A percentile compares a stretch with the other conserved stretches of the same genome.
Evolutionary conservation across 2,888 invertebrate genomes (phyloP).

Genomic region (Achlya flavicornis): DNA sequence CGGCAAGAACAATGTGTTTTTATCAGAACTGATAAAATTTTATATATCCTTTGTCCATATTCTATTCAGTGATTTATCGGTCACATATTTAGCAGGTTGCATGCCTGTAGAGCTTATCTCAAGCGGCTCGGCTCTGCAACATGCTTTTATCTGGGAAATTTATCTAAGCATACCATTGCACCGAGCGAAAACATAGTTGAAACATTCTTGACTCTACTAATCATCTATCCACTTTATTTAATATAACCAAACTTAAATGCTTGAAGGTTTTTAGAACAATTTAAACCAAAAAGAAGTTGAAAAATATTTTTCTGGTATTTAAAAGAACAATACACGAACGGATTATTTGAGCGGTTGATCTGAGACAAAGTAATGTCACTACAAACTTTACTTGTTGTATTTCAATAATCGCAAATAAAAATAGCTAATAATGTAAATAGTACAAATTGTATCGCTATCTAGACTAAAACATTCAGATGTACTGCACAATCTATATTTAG

Average conservation of each 20-base stretch:
- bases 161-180: constrained; percentile 52
- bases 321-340: no score
- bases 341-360: no score
- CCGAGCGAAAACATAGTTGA: constrained; percentile 11
- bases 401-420: no score
- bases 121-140: constrained; percentile 42
- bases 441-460: not conserved
- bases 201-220: constrained; percentile 5
- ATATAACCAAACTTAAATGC: constrained; percentile 13
- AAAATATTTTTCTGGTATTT: no score
- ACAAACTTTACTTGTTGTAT: no score
- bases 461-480: not conserved
- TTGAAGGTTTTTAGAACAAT: no score
- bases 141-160: constrained; percentile 57
- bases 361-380: no score
- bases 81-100: constrained; percentile 56
- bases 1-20: constrained; percentile 24
- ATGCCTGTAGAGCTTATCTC: constrained; percentile 57
- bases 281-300: no score
- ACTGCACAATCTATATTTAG: not conserved
- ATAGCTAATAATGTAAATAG: no score
- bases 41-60: constrained; percentile 38
- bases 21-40: constrained; percentile 33
- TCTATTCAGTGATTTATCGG: constrained; percentile 56
- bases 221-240: constrained; percentile 16